A percentile compares a stretch with the other conserved stretches of the same genome.
phyloP scores from a whole-genome alignment of 2,888 invertebrate genomes.

The Xylocampa areola region DNA sequence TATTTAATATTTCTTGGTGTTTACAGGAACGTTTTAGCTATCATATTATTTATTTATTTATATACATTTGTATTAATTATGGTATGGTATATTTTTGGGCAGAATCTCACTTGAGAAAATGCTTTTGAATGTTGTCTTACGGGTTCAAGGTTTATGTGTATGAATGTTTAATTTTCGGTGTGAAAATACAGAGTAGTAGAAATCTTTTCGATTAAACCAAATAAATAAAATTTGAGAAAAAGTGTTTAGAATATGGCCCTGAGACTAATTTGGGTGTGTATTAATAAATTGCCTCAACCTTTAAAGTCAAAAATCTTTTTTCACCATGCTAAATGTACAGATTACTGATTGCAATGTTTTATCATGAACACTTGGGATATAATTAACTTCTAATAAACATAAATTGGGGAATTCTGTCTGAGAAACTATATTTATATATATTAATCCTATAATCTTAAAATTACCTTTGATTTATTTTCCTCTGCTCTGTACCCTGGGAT shows the following conservation, averaged over 20 bases:
- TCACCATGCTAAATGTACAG: too few species aligned
- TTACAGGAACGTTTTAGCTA: constrained; percentile 54
- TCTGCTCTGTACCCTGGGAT: constrained; percentile 49
- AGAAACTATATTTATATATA: not conserved
- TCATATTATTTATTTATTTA: constrained; percentile 39
- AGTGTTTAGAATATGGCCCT: not conserved
- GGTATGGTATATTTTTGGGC: constrained; percentile 40
- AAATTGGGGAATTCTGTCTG: too few species aligned
- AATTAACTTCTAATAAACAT: too few species aligned
- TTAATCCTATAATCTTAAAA: constrained; percentile 1
- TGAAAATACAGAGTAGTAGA: constrained; percentile 44
- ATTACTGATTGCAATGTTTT: too few species aligned
- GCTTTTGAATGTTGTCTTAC: constrained; percentile 39
- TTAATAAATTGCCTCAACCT: too few species aligned
- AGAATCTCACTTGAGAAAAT: constrained; percentile 19
- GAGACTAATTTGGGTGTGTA: too few species aligned
- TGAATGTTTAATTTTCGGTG: constrained; percentile 19
- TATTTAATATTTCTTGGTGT: constrained; percentile 55
- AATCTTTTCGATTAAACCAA: constrained; percentile 17
- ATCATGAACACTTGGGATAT: too few species aligned
- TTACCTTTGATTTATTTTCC: constrained; percentile 33
- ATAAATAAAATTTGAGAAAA: not conserved
- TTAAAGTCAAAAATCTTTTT: too few species aligned
- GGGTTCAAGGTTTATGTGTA: constrained; percentile 21
- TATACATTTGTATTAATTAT: constrained; percentile 13